These are phyloP conservation scores for Oryzias sinensis DNA, from an alignment of 2,797 vertebrate species.

Conservation along the genomic window DNA sequence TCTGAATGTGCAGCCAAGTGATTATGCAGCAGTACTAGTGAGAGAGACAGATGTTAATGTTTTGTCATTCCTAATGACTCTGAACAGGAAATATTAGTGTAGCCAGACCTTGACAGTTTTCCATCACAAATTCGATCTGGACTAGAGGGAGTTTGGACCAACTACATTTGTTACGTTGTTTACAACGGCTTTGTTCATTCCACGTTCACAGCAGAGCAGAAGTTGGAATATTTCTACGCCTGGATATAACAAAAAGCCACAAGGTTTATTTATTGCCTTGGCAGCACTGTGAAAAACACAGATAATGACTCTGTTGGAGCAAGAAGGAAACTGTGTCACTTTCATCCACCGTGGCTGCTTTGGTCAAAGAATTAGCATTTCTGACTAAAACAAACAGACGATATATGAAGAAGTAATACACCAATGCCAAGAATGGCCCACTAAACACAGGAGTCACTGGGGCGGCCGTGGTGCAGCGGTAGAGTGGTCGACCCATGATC, in stretches of 20 bases:
- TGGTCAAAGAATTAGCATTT: too few species aligned
- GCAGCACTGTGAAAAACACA: not conserved
- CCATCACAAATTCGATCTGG: slow-evolving; percentile 5
- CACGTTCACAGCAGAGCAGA: not conserved
- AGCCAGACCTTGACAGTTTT: slow-evolving; percentile 3
- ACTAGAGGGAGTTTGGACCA: slow-evolving; percentile 7
- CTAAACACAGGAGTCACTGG: too few species aligned
- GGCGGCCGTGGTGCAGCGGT: too few species aligned
- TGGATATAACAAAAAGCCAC: not conserved
- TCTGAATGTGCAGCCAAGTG: too few species aligned
- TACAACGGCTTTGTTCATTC: slow-evolving; percentile 9
- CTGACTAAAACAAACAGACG: not conserved
- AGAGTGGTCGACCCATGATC: too few species aligned
- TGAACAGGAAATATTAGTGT: not conserved
- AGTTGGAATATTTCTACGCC: not conserved
- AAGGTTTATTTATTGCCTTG: not conserved
- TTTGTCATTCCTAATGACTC: too few species aligned
- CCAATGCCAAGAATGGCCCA: too few species aligned
- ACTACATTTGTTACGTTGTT: not conserved
- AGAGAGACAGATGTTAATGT: too few species aligned
- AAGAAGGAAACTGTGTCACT: not conserved
- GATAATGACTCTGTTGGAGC: not conserved
- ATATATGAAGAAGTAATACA: too few species aligned
- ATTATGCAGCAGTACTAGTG: too few species aligned
- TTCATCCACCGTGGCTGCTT: not conserved